phyloP scores from a whole-genome alignment of 2,113 vertebrate genomes.

The Laterallus jamaicensis region DNA sequence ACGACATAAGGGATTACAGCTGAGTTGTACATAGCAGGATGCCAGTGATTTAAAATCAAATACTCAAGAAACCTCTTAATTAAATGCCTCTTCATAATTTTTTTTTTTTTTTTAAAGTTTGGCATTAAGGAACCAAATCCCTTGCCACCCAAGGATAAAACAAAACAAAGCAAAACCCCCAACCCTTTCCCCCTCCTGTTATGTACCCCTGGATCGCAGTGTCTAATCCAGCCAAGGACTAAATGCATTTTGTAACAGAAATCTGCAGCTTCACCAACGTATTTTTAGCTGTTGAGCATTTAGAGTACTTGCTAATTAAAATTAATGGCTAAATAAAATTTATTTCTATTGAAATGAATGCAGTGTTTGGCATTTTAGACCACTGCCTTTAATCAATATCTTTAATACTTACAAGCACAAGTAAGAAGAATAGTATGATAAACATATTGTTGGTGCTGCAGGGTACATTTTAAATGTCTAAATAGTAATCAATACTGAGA shows the following conservation, averaged over 20 bases:
- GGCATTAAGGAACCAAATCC: background rate
- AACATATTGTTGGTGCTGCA: constrained; percentile 83
- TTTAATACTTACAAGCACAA: constrained; percentile 85
- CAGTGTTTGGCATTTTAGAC: constrained; percentile 90
- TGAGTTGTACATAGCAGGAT: background rate
- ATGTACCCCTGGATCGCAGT: background rate
- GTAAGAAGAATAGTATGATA: constrained; percentile 77
- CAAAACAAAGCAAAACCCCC: too few relatives aligned
- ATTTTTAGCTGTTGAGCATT: background rate
- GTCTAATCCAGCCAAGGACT: background rate
- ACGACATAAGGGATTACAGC: background rate
- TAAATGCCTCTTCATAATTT: background rate
- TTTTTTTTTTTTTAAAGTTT: background rate
- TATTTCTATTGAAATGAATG: constrained; percentile 85
- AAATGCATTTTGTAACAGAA: background rate
- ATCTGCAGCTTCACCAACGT: background rate
- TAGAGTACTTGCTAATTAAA: constrained; percentile 58
- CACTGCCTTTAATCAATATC: constrained; percentile 83
- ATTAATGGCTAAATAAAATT: constrained; percentile 13
- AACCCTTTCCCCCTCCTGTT: background rate
- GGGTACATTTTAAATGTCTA: constrained; percentile 90
- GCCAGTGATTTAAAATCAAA: background rate
- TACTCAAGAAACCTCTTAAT: background rate
- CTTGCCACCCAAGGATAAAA: background rate
- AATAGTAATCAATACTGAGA: constrained; percentile 93